These are phyloP conservation scores for Meandrusa payeni DNA, from an alignment of 2,888 invertebrate genomes.

Conservation along the genomic window DNA sequence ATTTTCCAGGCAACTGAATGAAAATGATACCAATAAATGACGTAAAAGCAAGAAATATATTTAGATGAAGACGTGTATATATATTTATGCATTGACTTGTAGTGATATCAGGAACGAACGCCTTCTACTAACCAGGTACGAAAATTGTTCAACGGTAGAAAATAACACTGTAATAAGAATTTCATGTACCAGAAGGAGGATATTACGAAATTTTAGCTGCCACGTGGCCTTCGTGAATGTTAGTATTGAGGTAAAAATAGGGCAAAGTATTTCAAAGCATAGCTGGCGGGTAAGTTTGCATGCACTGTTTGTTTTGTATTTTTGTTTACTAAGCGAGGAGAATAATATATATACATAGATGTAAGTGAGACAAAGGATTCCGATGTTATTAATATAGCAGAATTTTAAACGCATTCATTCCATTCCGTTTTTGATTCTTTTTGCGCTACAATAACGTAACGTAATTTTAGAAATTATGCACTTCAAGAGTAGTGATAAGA, in stretches of 20 bases:
- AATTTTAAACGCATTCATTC: not conserved
- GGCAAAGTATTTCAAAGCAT: slow-evolving; percentile 16
- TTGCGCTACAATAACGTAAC: too few relatives aligned
- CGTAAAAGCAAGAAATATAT: too few relatives aligned
- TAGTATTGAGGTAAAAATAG: slow-evolving; percentile 7
- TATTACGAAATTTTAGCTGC: slow-evolving; percentile 2
- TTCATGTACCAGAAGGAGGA: slow-evolving; percentile 11
- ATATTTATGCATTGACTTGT: too few relatives aligned
- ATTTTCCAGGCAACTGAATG: too few relatives aligned
- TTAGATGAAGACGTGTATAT: too few relatives aligned
- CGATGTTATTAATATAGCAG: not conserved
- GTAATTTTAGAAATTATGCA: too few relatives aligned
- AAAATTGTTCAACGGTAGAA: not conserved
- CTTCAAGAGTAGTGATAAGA: too few relatives aligned
- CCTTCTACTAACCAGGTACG: too few relatives aligned
- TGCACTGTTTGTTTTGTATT: slow-evolving; percentile 15
- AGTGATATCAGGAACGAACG: too few relatives aligned
- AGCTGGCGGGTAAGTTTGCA: slow-evolving; percentile 10
- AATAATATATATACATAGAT: slow-evolving; percentile 5
- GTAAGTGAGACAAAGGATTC: slow-evolving; percentile 5
- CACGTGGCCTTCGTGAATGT: slow-evolving; percentile 4
- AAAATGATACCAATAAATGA: too few relatives aligned
- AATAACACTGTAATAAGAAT: not conserved
- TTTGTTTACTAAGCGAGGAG: slow-evolving; percentile 5
- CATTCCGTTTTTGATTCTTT: too few relatives aligned